Evolutionary conservation across 1,140 invertebrate genomes (phyloP).

Genomic region (Dolichoris vasculosae): DNA sequence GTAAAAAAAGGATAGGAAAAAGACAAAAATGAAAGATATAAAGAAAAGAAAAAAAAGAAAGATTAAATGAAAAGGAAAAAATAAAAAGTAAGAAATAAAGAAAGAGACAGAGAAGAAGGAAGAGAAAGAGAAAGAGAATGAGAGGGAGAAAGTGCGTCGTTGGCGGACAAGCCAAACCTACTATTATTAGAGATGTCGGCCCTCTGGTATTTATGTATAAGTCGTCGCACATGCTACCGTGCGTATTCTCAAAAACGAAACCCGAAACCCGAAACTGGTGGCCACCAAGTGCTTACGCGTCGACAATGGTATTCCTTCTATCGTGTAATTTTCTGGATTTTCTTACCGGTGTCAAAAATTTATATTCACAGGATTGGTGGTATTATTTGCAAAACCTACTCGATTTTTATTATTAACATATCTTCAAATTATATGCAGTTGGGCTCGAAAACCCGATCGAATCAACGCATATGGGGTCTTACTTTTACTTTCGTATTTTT

Average conservation of each 20-base stretch:
- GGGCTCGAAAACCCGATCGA: too few species aligned
- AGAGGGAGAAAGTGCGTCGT: conserved; percentile 55
- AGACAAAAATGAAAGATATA: too few species aligned
- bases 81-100: background rate
- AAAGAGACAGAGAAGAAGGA: background rate
- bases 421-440: too few species aligned
- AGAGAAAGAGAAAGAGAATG: background rate
- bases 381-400: too few species aligned
- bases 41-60: too few species aligned
- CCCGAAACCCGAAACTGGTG: conserved; percentile 61
- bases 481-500: too few species aligned
- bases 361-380: conserved; percentile 45
- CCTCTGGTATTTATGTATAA: conserved; percentile 64
- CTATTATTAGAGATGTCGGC: conserved; percentile 71
- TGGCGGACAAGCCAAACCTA: conserved; percentile 64
- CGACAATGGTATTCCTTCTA: background rate
- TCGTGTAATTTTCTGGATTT: background rate
- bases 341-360: conserved; percentile 18
- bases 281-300: background rate
- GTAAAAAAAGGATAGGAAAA: too few species aligned
- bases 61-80: too few species aligned
- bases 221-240: conserved; percentile 38
- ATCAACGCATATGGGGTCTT: too few species aligned
- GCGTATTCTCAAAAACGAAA: conserved; percentile 66
- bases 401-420: too few species aligned